Conservation (phyloP, 2,888 invertebrate species). For the Phania funesta region DNA sequence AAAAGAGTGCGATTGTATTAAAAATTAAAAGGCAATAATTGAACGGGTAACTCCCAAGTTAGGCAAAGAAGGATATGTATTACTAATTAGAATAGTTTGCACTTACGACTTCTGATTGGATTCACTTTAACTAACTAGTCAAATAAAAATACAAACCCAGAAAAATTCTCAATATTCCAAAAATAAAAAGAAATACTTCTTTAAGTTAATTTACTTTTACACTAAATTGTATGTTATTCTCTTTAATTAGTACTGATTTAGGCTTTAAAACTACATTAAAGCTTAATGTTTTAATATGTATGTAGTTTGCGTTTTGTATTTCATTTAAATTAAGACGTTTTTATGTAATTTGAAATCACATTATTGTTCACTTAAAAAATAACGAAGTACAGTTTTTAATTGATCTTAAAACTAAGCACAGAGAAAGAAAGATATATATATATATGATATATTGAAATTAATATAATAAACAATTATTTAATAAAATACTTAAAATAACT, state of each 20-base stretch:
- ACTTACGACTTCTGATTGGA: too few species aligned
- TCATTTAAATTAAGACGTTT: conserved; percentile 40
- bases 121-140: too few species aligned
- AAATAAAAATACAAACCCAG: too few species aligned
- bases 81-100: too few species aligned
- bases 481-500: conserved; percentile 43
- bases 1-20: too few species aligned
- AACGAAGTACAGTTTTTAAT: background rate
- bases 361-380: conserved; percentile 36
- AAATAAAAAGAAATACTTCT: background rate
- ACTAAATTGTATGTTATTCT: conserved; percentile 34
- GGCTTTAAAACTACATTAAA: conserved; percentile 46
- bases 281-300: conserved; percentile 38
- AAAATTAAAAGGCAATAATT: too few species aligned
- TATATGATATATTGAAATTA: too few species aligned
- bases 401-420: conserved; percentile 21
- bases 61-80: too few species aligned
- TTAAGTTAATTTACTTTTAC: conserved; percentile 28
- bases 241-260: conserved; percentile 20
- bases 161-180: background rate
- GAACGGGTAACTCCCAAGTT: too few species aligned
- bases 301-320: conserved; percentile 3
- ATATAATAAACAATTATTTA: conserved; percentile 23
- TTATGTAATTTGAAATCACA: conserved; percentile 57
- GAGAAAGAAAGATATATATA: background rate